Base-by-base conservation (phyloP, 1,140 invertebrate species). In the Aphelenchoides avenae region DNA sequence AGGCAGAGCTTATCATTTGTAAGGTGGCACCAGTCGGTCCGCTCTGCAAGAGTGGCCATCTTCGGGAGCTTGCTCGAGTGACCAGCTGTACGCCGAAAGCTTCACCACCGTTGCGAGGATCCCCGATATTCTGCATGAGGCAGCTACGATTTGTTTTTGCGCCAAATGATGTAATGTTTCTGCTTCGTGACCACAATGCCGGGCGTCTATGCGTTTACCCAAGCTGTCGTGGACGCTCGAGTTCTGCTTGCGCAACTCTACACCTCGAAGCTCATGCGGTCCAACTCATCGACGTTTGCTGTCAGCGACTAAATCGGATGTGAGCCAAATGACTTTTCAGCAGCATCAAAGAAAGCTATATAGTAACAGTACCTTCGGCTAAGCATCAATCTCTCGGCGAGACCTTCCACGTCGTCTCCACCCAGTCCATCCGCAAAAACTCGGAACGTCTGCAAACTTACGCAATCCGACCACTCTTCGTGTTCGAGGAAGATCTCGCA, bases 81-180 rank as follows among this genome's bases (percentile, higher is more conserved):
- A 96, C 95, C 80, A 95, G 91, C 0, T 86, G 31, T 47, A 86
- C 91, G 75, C 86, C 90, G n/a, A 89, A 90, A 9, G 92, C 92
- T 99, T 98, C 77, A 89, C 89, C 67, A 93, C 93, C 78, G 90
- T 96, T 26, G 91, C 92, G 1, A 98, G 94, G 93, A 88, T 99
- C 53, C 94, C 94, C 1, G 94, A 91, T 0, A 80, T 98, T 20
- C 75, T 98, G 39, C 93, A n/a, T 93, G 1, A 87, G 86, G 84
- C 87, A 76, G 44, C n/a, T n/a, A 61, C 41, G n/a, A 30, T 24
- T 61, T 43, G 30, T 18, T 6, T 13, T 63, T 11, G 52, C 7
- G 30, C 9, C 13, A 55, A 22, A 1, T 11, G 13, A 96, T 92
- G 0, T 91, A 93, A 5, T 94, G 90, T 73, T 91, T 92, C 1